Conservation (phyloP, 2,113 vertebrate species). For the Polyodon spathula region DNA sequence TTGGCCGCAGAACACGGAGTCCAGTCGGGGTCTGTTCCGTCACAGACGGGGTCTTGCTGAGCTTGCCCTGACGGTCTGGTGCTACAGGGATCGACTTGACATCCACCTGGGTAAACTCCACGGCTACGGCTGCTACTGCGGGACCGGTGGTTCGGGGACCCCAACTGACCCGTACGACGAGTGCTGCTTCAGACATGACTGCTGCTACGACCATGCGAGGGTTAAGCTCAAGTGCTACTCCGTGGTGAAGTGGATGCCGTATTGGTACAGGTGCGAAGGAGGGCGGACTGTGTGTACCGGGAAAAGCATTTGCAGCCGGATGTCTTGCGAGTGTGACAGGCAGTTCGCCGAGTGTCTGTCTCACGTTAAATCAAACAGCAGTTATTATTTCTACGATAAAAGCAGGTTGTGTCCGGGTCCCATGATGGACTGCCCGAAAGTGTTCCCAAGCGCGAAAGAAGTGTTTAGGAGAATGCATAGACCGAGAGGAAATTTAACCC, state of each 20-base stretch:
- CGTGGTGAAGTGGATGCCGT: conserved; percentile 25
- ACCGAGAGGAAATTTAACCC: no score
- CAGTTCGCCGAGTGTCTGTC: conserved; percentile 27
- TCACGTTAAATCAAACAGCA: conserved; percentile 10
- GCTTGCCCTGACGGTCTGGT: conserved; percentile 28
- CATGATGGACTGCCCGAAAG: conserved; percentile 12
- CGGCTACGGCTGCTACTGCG: conserved; percentile 31
- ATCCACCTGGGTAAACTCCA: conserved; percentile 25
- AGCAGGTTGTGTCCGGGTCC: conserved; percentile 11
- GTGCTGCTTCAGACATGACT: conserved; percentile 32
- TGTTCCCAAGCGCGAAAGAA: no score
- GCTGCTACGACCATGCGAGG: conserved; percentile 29
- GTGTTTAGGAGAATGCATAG: no score
- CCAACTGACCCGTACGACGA: conserved; percentile 24
- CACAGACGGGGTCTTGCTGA: conserved; percentile 26
- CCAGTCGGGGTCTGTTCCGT: neutral
- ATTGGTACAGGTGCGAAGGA: conserved; percentile 20
- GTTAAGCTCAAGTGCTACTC: conserved; percentile 20
- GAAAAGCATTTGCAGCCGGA: no score
- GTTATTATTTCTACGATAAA: conserved; percentile 25
- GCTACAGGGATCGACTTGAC: conserved; percentile 23
- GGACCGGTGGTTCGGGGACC: conserved; percentile 20
- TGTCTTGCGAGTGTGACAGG: conserved; percentile 25
- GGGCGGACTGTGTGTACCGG: no score
- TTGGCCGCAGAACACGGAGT: neutral